Evolutionary conservation across 1,140 invertebrate genomes (phyloP).

Genomic region (Drosophila sturtevanti): DNA sequence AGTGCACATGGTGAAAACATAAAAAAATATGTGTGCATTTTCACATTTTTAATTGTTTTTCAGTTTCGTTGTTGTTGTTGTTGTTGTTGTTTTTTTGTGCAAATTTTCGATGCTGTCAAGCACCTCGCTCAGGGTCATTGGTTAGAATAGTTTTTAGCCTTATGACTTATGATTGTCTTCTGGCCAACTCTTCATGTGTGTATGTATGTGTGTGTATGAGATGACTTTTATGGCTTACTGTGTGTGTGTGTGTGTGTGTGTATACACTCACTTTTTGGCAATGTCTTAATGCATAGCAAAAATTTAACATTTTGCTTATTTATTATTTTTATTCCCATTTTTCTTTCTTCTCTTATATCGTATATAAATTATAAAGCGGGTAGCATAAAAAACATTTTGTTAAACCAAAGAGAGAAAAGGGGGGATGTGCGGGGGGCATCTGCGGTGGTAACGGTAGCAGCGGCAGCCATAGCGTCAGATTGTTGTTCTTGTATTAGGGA

Average conservation of each 20-base stretch:
- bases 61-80: too few relatives aligned
- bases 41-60: slow-evolving; percentile 38
- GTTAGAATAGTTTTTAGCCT: slow-evolving; percentile 57
- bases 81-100: slow-evolving; percentile 15
- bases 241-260: slow-evolving; percentile 35
- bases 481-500: slow-evolving; percentile 19
- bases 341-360: slow-evolving; percentile 31
- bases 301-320: slow-evolving; percentile 17
- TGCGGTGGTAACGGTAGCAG: not conserved
- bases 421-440: not conserved
- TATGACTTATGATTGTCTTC: slow-evolving; percentile 56
- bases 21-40: slow-evolving; percentile 44
- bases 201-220: slow-evolving; percentile 37
- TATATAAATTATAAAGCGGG: slow-evolving; percentile 68
- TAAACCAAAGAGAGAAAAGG: not conserved
- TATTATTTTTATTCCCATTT: slow-evolving; percentile 41
- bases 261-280: slow-evolving; percentile 12
- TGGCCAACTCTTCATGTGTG: not conserved
- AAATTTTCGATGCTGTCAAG: slow-evolving; percentile 55
- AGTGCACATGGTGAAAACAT: slow-evolving; percentile 70
- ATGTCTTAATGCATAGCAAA: slow-evolving; percentile 1
- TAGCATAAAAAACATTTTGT: slow-evolving; percentile 58
- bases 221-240: slow-evolving; percentile 63
- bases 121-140: slow-evolving; percentile 69
- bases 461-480: slow-evolving; percentile 50